Evolutionary conservation across 2,113 vertebrate genomes (phyloP), one percentile per base, ranked within the genome.

Genomic region (Mixornis gularis): DNA sequence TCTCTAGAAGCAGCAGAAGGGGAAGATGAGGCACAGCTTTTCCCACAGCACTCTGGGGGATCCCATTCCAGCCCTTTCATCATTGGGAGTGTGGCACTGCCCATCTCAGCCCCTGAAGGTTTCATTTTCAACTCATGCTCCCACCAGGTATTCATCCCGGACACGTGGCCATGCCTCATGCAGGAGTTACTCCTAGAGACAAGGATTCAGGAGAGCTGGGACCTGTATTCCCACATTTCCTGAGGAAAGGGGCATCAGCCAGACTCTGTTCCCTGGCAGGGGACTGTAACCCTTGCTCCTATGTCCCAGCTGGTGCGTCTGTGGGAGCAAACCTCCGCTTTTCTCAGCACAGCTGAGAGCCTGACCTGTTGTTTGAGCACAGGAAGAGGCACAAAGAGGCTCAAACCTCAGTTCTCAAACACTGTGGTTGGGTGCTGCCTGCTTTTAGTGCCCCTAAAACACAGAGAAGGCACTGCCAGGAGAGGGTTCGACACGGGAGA

Each of bases 41-140:
- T 74, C 2, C 14, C 62, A 43, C 21, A 71, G 56, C 34, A 49
- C 17, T 0, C 0, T 36, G 26, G 13, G 30, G 8, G 11, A 60
- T 72, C 15, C 19, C 51, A 18, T 56, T 73, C 59, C 36, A 69
- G 21, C 68, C 59, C 27, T 46, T 51, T 14, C 62, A 17, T 4
- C 0, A 0, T 0, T 65, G 41, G 26, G 20, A n/a, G 3, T 12
- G 17, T 11, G 36, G 34, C 52, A 21, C 13, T 62, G 68, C 27
- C 18, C 20, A 13, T 22, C 60, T 48, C 25, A 62, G 0, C 25
- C 43, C 34, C 22, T 43, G 40, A 29, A 74, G 25, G 20, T 32
- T 56, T 41, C 10, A 20, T 53, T 79, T 72, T 19, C 24, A 15
- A 1, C 15, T 68, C 56, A 0, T 17, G 29, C 11, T 46, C 88